Percentiles rank a stretch among this genome's conserved stretches.
phyloP scores from a whole-genome alignment of 2,888 invertebrate species.

The Protophormia terraenovae region DNA sequence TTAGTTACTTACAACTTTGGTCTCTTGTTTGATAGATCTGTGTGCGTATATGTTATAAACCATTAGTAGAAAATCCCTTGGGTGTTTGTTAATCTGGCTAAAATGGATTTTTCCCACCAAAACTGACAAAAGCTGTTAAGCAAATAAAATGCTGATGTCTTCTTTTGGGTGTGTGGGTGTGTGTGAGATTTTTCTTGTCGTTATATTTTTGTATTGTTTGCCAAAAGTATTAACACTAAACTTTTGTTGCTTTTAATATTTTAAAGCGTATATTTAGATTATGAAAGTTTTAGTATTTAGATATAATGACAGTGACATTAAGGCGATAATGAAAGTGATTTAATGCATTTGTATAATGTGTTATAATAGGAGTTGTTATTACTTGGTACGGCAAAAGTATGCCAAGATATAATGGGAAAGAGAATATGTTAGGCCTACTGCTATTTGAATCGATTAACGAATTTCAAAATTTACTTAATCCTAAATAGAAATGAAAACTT shows the following conservation, averaged over 20 bases:
- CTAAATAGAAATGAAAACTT: too few relatives aligned
- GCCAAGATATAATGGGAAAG: too few relatives aligned
- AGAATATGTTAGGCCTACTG: too few relatives aligned
- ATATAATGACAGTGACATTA: neutral
- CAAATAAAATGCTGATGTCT: conserved; percentile 35
- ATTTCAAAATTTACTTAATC: too few relatives aligned
- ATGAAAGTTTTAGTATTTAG: neutral
- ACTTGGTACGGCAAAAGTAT: too few relatives aligned
- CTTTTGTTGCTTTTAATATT: neutral
- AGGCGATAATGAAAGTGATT: neutral
- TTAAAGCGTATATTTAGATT: neutral
- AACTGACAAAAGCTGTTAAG: conserved; percentile 56
- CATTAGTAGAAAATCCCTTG: conserved; percentile 42
- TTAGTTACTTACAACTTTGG: neutral
- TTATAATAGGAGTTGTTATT: too few relatives aligned
- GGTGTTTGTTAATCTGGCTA: conserved; percentile 48
- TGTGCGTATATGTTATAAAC: neutral
- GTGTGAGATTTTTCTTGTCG: neutral
- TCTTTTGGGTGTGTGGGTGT: neutral
- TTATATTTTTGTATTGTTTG: neutral
- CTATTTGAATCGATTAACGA: too few relatives aligned
- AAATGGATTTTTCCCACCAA: conserved; percentile 58
- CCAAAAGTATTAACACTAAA: conserved; percentile 12
- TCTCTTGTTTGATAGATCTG: neutral
- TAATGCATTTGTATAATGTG: too few relatives aligned